Conservation (phyloP, 2,888 invertebrate genomes). For the Leucophenga montana region DNA sequence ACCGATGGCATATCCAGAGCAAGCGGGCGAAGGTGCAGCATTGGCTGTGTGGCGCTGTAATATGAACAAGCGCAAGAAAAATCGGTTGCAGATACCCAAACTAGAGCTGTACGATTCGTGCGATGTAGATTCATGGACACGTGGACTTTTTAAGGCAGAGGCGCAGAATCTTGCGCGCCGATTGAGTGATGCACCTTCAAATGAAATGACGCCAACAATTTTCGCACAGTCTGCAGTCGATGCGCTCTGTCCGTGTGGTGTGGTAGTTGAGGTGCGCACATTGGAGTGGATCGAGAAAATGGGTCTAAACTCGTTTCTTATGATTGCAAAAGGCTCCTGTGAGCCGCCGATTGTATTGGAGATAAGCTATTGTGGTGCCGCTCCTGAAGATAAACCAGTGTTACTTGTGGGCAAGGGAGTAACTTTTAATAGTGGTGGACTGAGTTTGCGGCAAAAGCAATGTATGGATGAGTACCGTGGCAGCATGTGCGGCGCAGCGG, state of each 20-base stretch:
- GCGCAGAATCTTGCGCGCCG: slow-evolving; percentile 81
- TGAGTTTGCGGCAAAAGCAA: slow-evolving; percentile 58
- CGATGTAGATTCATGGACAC: slow-evolving; percentile 75
- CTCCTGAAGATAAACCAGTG: slow-evolving; percentile 73
- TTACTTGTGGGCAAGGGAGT: slow-evolving; percentile 77
- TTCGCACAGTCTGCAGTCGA: slow-evolving; percentile 81
- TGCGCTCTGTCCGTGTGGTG: slow-evolving; percentile 77
- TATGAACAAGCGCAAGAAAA: slow-evolving; percentile 74
- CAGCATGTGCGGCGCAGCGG: slow-evolving; percentile 79
- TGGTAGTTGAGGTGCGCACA: slow-evolving; percentile 74
- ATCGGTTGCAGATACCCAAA: slow-evolving; percentile 70
- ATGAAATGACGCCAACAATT: slow-evolving; percentile 80
- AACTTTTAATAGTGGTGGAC: slow-evolving; percentile 74
- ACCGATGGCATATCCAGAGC: slow-evolving; percentile 76
- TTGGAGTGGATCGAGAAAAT: slow-evolving; percentile 76
- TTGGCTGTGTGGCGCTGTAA: slow-evolving; percentile 76
- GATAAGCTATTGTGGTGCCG: slow-evolving; percentile 74
- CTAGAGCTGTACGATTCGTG: slow-evolving; percentile 73
- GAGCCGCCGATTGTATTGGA: slow-evolving; percentile 77
- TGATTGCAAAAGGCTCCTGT: slow-evolving; percentile 72
- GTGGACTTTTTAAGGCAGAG: slow-evolving; percentile 78
- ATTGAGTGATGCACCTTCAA: slow-evolving; percentile 80
- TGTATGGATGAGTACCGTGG: slow-evolving; percentile 72
- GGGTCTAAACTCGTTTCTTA: slow-evolving; percentile 75
- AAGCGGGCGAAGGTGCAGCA: slow-evolving; percentile 77